phyloP scores from a whole-genome alignment of 2,797 vertebrate species.

The Ambastaia sidthimunki region DNA sequence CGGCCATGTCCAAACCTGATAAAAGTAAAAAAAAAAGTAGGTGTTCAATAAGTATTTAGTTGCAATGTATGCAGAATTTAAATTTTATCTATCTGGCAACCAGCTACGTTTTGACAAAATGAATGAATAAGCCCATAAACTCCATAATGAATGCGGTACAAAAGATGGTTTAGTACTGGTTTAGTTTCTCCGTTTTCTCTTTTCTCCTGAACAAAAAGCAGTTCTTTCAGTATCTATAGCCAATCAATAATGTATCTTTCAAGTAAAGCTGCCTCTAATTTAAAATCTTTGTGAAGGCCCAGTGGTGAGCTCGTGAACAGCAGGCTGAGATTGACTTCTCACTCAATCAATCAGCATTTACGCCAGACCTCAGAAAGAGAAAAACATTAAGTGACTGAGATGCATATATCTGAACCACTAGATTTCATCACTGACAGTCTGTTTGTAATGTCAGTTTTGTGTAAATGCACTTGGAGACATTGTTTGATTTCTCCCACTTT shows the following conservation, averaged over 20 bases:
- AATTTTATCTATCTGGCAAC: slow-evolving; percentile 3
- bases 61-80: slow-evolving; percentile 8
- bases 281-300: slow-evolving; percentile 65
- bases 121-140: slow-evolving; percentile 2
- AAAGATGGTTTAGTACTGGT: not conserved
- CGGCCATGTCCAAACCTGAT: slow-evolving; percentile 96
- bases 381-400: slow-evolving; percentile 52
- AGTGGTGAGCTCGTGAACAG: slow-evolving; percentile 62
- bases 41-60: slow-evolving; percentile 10
- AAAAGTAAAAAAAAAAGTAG: not conserved
- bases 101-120: slow-evolving; percentile 1
- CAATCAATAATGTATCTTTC: slow-evolving; percentile 63
- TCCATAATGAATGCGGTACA: not conserved
- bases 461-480: slow-evolving; percentile 50
- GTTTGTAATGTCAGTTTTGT: slow-evolving; percentile 55
- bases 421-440: slow-evolving; percentile 40
- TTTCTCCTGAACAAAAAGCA: slow-evolving; percentile 31
- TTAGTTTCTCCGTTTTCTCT: slow-evolving; percentile 15
- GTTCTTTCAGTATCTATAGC: slow-evolving; percentile 52
- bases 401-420: slow-evolving; percentile 50
- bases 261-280: slow-evolving; percentile 66
- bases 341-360: slow-evolving; percentile 65
- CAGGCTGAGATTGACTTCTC: slow-evolving; percentile 59
- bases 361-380: slow-evolving; percentile 44
- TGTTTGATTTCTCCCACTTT: not conserved